These are phyloP conservation scores for Marisa cornuarietis DNA, from an alignment of 1,140 invertebrate species.

Conservation along the genomic window DNA sequence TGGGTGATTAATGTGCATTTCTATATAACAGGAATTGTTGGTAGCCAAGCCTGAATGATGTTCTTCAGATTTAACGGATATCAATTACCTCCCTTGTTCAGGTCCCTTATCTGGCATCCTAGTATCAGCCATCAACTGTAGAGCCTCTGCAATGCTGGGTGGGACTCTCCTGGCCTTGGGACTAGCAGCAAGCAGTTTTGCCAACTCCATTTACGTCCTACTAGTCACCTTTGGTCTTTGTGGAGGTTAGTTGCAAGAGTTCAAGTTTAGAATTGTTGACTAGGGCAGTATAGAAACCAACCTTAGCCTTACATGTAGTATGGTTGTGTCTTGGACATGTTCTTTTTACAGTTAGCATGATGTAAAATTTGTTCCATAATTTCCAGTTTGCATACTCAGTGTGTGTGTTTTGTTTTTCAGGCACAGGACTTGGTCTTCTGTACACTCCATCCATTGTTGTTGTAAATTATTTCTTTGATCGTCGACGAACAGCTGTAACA, in stretches of 20 bases:
- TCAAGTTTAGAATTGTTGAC: not conserved
- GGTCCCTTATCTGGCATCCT: constrained; percentile 7
- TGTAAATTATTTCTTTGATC: constrained; percentile 29
- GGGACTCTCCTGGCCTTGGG: constrained; percentile 18
- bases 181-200: constrained; percentile 24
- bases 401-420: constrained; percentile 8
- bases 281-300: not conserved
- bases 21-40: no score
- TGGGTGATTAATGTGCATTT: no score
- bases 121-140: constrained; percentile 20
- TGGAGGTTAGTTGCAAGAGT: constrained; percentile 13
- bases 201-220: constrained; percentile 7
- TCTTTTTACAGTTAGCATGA: not conserved
- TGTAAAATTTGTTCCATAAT: not conserved
- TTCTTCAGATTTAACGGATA: no score
- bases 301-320: no score
- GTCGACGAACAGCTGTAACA: constrained; percentile 24
- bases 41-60: no score
- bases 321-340: no score
- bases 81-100: no score
- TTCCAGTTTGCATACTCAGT: no score
- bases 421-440: constrained; percentile 25
- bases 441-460: constrained; percentile 32
- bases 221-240: constrained; percentile 24
- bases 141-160: constrained; percentile 25